Evolutionary conservation across 2,888 invertebrate species (phyloP).

Genomic region (Scaptomyza tumidula): DNA sequence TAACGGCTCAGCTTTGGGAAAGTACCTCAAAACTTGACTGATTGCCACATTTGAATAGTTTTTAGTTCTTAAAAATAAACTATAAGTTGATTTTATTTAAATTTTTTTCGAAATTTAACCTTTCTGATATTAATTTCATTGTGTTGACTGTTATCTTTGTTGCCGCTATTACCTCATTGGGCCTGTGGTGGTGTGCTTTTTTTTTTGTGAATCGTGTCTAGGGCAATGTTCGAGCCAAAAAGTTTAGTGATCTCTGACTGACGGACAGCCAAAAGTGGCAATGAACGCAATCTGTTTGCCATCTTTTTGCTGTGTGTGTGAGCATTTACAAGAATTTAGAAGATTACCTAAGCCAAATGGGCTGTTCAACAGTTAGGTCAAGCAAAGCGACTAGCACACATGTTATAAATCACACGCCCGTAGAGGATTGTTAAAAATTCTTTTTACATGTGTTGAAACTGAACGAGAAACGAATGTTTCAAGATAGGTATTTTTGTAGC

Average conservation of each 20-base stretch:
- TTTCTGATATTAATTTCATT: constrained; percentile 60
- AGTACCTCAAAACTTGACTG: constrained; percentile 38
- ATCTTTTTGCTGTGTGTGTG: constrained; percentile 16
- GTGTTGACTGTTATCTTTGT: constrained; percentile 34
- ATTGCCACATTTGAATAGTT: constrained; percentile 38
- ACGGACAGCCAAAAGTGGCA: constrained; percentile 38
- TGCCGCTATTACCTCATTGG: constrained; percentile 28
- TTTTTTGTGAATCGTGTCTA: constrained; percentile 49
- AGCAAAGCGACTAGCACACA: neutral
- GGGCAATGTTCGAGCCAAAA: constrained; percentile 63
- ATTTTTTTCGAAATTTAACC: constrained; percentile 58
- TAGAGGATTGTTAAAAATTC: neutral
- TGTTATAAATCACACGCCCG: neutral
- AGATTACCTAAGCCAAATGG: constrained; percentile 30
- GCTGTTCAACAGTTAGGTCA: neutral
- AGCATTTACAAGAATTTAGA: constrained; percentile 28
- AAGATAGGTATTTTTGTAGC: no score
- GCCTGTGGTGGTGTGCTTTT: constrained; percentile 8
- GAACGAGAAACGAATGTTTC: neutral
- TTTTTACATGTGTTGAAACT: neutral
- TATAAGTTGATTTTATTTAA: constrained; percentile 51
- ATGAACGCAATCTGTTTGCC: constrained; percentile 44
- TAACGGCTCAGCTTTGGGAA: constrained; percentile 57
- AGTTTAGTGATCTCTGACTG: constrained; percentile 70
- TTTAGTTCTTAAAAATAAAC: constrained; percentile 5